Percentiles rank a stretch among this genome's conserved stretches.
phyloP scores from a whole-genome alignment of 92 coral and sea anemone genomes.

The Phenganax marumi region DNA sequence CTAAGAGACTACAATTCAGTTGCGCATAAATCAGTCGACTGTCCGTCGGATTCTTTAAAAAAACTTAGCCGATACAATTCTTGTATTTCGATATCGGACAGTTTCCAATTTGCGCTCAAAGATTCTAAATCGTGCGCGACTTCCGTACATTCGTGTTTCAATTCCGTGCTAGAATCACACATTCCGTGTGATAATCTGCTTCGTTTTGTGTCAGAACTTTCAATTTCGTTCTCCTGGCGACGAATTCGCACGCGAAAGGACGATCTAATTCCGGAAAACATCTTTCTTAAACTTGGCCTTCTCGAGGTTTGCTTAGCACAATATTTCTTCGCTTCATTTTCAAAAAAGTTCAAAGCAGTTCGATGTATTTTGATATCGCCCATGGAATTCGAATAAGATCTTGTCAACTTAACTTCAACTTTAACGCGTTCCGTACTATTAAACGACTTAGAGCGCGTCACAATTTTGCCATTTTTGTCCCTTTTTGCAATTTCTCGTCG shows the following conservation, averaged over 20 bases:
- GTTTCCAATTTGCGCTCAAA: constrained; percentile 39
- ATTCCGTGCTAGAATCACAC: background rate
- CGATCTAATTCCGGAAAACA: constrained; percentile 43
- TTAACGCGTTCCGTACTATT: constrained; percentile 26
- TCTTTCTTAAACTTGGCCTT: constrained; percentile 22
- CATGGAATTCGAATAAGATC: constrained; percentile 35
- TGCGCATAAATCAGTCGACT: constrained; percentile 89
- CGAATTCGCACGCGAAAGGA: constrained; percentile 57
- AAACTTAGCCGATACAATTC: constrained; percentile 43
- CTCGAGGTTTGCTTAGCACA: constrained; percentile 1
- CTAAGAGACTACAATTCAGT: constrained; percentile 67
- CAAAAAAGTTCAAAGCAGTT: constrained; percentile 24
- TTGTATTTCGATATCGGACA: constrained; percentile 48
- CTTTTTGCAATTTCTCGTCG: constrained; percentile 2
- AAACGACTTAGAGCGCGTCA: constrained; percentile 63
- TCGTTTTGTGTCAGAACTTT: constrained; percentile 9
- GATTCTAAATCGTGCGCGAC: background rate
- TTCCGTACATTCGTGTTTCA: background rate
- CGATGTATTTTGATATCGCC: constrained; percentile 33
- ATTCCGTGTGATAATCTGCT: constrained; percentile 10
- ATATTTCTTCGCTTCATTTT: constrained; percentile 33
- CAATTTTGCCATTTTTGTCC: constrained; percentile 46
- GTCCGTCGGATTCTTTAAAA: constrained; percentile 40
- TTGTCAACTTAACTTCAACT: constrained; percentile 39
- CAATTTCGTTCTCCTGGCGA: constrained; percentile 38